A percentile compares a stretch with the other conserved stretches of the same genome.
These are phyloP conservation scores for Ciconia maguari DNA, from an alignment of 2,113 vertebrate genomes.

Conservation along the genomic window DNA sequence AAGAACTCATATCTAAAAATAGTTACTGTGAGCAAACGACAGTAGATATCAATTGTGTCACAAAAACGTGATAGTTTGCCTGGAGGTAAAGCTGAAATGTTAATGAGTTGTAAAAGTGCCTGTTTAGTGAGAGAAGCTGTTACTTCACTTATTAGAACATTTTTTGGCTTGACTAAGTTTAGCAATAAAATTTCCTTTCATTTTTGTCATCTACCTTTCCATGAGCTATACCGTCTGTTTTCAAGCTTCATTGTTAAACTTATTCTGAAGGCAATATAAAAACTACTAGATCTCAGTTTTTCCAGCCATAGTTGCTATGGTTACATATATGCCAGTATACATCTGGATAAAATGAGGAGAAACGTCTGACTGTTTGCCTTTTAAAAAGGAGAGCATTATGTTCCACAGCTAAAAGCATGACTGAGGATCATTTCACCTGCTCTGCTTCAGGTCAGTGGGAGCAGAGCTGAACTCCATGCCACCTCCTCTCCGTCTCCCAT, in stretches of 20 bases:
- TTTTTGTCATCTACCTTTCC: constrained; percentile 29
- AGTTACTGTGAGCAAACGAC: not conserved
- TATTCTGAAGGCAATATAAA: constrained; percentile 25
- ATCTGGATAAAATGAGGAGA: constrained; percentile 13
- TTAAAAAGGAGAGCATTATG: not conserved
- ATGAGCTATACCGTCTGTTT: not conserved
- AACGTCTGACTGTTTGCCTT: not conserved
- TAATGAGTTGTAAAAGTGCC: constrained; percentile 1
- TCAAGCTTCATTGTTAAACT: constrained; percentile 10
- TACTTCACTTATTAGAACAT: not conserved
- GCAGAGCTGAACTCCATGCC: not conserved
- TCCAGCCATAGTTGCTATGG: constrained; percentile 30
- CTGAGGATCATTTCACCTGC: not conserved
- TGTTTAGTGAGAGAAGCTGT: not conserved
- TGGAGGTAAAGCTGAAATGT: constrained; percentile 24
- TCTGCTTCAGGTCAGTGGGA: not conserved
- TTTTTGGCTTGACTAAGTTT: constrained; percentile 21
- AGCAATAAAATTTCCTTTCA: constrained; percentile 11
- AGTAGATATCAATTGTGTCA: not conserved
- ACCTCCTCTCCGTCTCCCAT: not conserved
- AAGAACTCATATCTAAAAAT: not conserved
- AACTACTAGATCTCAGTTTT: constrained; percentile 10
- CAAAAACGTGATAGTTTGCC: not conserved
- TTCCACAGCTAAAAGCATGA: not conserved
- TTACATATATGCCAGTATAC: constrained; percentile 33